These are phyloP conservation scores for Diorhabda carinulata DNA, from an alignment of 1,140 invertebrate species.

Conservation along the genomic window DNA sequence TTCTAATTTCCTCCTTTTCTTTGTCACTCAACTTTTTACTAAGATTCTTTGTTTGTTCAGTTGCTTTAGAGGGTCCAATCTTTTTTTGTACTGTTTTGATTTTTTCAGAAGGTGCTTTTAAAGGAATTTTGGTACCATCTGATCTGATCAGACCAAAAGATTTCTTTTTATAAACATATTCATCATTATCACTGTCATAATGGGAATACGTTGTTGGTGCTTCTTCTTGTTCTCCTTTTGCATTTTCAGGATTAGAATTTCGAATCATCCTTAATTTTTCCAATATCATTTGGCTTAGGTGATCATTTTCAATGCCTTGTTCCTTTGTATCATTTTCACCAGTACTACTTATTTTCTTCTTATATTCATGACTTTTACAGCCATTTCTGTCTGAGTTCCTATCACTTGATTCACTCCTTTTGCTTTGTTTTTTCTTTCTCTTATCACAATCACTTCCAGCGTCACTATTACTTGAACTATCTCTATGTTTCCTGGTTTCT, in stretches of 20 bases:
- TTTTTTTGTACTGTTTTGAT: slow-evolving; percentile 29
- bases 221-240: neutral
- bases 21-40: slow-evolving; percentile 56
- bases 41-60: slow-evolving; percentile 30
- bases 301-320: slow-evolving; percentile 9
- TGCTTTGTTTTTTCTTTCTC: slow-evolving; percentile 10
- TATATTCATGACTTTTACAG: neutral
- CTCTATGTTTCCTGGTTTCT: slow-evolving; percentile 16
- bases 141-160: slow-evolving; percentile 51
- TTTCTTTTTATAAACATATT: slow-evolving; percentile 22
- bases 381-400: neutral
- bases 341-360: neutral
- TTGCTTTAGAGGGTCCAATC: slow-evolving; percentile 19
- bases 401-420: slow-evolving; percentile 6
- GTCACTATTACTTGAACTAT: slow-evolving; percentile 22
- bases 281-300: slow-evolving; percentile 26
- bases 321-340: neutral
- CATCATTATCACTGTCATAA: slow-evolving; percentile 28
- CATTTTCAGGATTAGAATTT: slow-evolving; percentile 1
- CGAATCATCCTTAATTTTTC: slow-evolving; percentile 24
- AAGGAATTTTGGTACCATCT: slow-evolving; percentile 48
- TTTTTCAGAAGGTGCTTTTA: slow-evolving; percentile 20
- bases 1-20: slow-evolving; percentile 66
- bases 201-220: neutral
- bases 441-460: slow-evolving; percentile 28